Base-by-base conservation (phyloP, 2,888 invertebrate genomes). In the Chymomyza amoena region DNA sequence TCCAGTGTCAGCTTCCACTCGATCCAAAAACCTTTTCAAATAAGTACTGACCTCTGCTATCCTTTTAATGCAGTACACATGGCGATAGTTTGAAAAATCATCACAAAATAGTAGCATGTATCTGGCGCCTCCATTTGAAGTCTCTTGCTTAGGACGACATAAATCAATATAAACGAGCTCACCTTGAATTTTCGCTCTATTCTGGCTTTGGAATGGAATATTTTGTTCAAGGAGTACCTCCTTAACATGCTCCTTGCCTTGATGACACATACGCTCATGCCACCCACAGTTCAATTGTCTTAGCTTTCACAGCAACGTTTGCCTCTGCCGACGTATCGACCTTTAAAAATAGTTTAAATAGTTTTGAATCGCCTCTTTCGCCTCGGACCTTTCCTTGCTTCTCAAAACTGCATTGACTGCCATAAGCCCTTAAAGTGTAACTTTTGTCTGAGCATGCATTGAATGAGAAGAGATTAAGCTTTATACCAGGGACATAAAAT, bases 161-260 rank as follows among this genome's bases (percentile, higher is more conserved):
- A 81, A 7, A 66, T 87, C 80, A 52, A 76, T 67, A 60, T 84
- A 78, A n/a, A 85, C 65, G 16, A 84, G 16, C 15, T 76, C 71
- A 20, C 75, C 77, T 60, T 61, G 13, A 7, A 60, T 61, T 25
- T 57, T 75, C 39, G 77, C 69, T 63, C 68, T 71, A 6, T 69
- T 74, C 18, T 61, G 57, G 61, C 70, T 72, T 51, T 61, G 52
- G 68, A 61, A 78, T n/a, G 67, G 32, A 45, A 83, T 77, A 7
- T 70, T 64, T n/a, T 63, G 63, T 15, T 61, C 10, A n/a, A 61
- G 68, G 10, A 83, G 67, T 18, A 80, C 61, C 45, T 64, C 66
- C 62, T 72, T 70, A 1, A 81, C 76, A 28, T 84, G 76, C 5
- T 25, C 39, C 6, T 45, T 45, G 39, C 13, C 39, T 45, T 45